Conservation (phyloP, 2,113 vertebrate species). For the Marmota monax region DNA sequence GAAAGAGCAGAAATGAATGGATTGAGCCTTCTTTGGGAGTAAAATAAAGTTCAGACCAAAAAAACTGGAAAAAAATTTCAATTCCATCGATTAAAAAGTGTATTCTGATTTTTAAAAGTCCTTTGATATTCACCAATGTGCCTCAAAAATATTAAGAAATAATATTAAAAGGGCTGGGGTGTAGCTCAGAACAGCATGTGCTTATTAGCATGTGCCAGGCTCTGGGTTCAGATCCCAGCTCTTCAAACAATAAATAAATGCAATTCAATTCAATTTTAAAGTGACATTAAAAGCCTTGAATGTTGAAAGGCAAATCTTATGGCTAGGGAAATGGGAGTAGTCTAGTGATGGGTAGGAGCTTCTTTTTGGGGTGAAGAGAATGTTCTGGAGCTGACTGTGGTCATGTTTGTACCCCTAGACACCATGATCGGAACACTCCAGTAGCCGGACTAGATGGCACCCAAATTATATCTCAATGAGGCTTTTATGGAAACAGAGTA, state of each 20-base stretch:
- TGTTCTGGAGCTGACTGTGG: too few relatives aligned
- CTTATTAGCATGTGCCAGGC: neutral
- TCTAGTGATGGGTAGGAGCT: fast-evolving
- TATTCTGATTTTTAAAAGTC: neutral
- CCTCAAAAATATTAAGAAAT: neutral
- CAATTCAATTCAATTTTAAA: too few relatives aligned
- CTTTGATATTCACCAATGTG: neutral
- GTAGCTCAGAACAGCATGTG: neutral
- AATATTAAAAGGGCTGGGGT: neutral
- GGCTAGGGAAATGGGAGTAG: neutral
- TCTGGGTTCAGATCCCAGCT: neutral
- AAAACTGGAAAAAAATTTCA: neutral
- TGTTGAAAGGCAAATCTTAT: neutral
- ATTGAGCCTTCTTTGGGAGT: neutral
- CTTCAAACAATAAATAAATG: neutral
- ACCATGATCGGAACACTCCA: fast-evolving
- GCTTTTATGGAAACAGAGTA: neutral
- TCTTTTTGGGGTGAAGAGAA: neutral
- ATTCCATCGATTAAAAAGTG: neutral
- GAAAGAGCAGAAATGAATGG: neutral
- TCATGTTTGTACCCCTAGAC: fast-evolving
- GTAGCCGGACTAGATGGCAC: fast-evolving
- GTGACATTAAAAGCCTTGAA: neutral
- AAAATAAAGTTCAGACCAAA: neutral
- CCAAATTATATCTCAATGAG: neutral